Evolutionary conservation across 1,140 invertebrate genomes (phyloP).

Genomic region (Magallana gigas): DNA sequence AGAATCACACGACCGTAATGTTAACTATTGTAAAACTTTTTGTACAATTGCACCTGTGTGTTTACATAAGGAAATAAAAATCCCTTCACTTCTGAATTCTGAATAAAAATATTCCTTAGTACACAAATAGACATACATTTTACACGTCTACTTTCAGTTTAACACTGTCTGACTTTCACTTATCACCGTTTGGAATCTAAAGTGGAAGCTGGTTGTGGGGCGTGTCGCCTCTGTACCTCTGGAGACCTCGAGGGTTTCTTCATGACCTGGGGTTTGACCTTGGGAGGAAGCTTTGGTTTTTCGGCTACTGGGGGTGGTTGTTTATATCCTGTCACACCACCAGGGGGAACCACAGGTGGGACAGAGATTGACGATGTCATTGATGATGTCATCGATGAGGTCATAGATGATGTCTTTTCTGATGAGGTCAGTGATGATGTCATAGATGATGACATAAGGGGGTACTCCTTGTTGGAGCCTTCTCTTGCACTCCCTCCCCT

Average conservation of each 20-base stretch:
- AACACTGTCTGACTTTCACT: background rate
- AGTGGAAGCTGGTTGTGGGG: conserved; percentile 37
- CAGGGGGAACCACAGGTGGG: conserved; percentile 78
- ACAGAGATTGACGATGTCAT: conserved; percentile 61
- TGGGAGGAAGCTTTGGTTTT: conserved; percentile 86
- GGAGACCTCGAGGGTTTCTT: conserved; percentile 83
- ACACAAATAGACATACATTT: background rate
- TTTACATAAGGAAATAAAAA: conserved; percentile 15
- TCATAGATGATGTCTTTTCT: conserved; percentile 81
- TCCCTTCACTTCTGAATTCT: background rate
- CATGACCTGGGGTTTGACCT: conserved; percentile 87
- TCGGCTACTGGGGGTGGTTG: conserved; percentile 71
- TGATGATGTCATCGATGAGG: conserved; percentile 53
- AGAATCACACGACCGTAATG: background rate
- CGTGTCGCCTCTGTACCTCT: conserved; percentile 62
- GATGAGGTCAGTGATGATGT: conserved; percentile 78
- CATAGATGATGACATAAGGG: background rate
- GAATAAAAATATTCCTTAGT: conserved; percentile 23
- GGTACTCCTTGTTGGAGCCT: conserved; percentile 77
- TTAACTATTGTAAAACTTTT: conserved; percentile 3
- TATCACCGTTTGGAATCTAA: conserved; percentile 8
- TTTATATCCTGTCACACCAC: conserved; percentile 76
- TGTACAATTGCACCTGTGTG: conserved; percentile 13
- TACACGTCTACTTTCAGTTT: no score
- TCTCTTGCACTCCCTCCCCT: conserved; percentile 45